Evolutionary conservation across 2,113 vertebrate species (phyloP).

Genomic region (Pangasianodon hypophthalmus): DNA sequence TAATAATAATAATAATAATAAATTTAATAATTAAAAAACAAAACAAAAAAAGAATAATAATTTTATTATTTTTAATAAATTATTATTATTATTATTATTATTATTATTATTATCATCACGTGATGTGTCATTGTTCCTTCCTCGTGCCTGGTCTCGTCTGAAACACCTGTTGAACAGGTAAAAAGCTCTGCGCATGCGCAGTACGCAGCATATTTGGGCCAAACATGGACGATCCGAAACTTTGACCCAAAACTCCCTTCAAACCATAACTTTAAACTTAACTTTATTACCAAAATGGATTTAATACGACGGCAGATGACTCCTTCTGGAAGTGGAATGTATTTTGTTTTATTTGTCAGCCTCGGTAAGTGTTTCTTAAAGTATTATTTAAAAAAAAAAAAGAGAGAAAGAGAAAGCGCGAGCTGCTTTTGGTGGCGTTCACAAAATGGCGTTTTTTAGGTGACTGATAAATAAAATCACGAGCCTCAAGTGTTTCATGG

Average conservation of each 20-base stretch:
- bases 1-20: no score
- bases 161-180: conserved; percentile 23
- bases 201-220: neutral
- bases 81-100: neutral
- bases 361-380: neutral
- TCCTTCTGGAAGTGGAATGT: neutral
- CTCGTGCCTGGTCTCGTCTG: neutral
- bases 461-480: neutral
- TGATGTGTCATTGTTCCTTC: neutral
- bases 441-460: conserved; percentile 11
- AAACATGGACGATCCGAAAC: neutral
- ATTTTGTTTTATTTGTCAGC: neutral
- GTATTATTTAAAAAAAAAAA: neutral
- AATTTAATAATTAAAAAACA: no score
- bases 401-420: neutral
- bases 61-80: no score
- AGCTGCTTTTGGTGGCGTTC: neutral
- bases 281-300: neutral
- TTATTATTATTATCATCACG: neutral
- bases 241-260: neutral
- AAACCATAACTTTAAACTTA: neutral
- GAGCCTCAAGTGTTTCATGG: neutral
- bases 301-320: neutral
- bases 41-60: neutral
- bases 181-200: neutral